phyloP scores from a whole-genome alignment of 64 coral and sea anemone genomes.

The Cladopsammia gracilis region DNA sequence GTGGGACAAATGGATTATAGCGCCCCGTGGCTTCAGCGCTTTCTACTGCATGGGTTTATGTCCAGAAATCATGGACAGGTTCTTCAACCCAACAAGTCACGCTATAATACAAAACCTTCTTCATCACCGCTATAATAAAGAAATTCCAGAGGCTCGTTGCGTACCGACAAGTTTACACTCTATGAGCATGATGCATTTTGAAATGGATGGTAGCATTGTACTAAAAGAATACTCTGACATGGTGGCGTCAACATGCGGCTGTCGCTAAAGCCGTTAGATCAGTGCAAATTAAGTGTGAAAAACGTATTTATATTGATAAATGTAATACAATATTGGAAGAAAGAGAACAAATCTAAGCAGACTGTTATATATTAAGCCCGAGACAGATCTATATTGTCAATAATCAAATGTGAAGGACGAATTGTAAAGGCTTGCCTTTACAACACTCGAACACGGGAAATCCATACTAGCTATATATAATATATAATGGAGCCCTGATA shows the following conservation, averaged over 20 bases:
- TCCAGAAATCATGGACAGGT: constrained; percentile 85
- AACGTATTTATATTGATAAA: constrained; percentile 66
- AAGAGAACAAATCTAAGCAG: constrained; percentile 26
- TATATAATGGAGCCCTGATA: no score
- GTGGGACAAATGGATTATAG: constrained; percentile 91
- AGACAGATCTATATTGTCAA: not conserved
- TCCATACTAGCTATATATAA: no score
- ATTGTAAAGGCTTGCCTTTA: no score
- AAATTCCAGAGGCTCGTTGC: constrained; percentile 82
- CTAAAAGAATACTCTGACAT: constrained; percentile 87
- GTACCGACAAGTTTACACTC: constrained; percentile 95
- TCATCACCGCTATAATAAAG: constrained; percentile 75
- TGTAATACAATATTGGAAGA: constrained; percentile 56
- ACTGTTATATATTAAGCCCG: not conserved
- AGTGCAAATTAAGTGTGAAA: constrained; percentile 43
- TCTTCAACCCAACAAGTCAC: constrained; percentile 85
- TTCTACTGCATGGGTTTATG: constrained; percentile 91
- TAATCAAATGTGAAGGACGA: not conserved
- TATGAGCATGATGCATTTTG: constrained; percentile 90
- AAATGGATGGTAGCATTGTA: constrained; percentile 88
- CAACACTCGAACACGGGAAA: no score
- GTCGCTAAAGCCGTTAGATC: constrained; percentile 55
- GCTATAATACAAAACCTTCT: constrained; percentile 92
- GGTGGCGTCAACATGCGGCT: constrained; percentile 88
- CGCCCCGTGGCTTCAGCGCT: constrained; percentile 83